Conservation (phyloP, 2,113 vertebrate species). For the Noctilio leporinus region DNA sequence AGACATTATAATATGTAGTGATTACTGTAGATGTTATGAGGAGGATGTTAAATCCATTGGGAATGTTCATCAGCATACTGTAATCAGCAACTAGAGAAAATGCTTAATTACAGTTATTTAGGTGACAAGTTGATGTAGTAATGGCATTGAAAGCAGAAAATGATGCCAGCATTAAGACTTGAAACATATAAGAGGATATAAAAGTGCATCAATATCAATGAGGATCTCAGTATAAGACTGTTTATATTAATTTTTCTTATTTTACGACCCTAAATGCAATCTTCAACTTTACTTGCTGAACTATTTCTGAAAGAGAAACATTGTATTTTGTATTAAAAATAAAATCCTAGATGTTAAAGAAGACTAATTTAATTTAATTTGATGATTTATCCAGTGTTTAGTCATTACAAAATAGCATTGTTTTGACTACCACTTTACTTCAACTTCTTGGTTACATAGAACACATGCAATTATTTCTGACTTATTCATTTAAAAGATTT, state of each 20-base stretch:
- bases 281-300: slow-evolving; percentile 53
- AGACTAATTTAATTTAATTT: background rate
- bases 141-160: slow-evolving; percentile 75
- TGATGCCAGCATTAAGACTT: slow-evolving; percentile 73
- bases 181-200: slow-evolving; percentile 64
- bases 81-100: slow-evolving; percentile 81
- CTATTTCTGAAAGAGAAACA: slow-evolving; percentile 21
- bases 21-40: slow-evolving; percentile 81
- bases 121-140: slow-evolving; percentile 80
- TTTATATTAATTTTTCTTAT: slow-evolving; percentile 69
- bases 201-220: slow-evolving; percentile 71
- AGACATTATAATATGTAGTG: slow-evolving; percentile 80
- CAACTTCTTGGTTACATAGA: background rate
- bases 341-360: background rate
- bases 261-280: slow-evolving; percentile 41
- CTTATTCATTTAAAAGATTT: too few relatives aligned
- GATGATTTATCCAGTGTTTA: background rate
- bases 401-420: background rate
- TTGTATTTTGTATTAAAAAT: background rate
- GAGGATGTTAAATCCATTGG: slow-evolving; percentile 78
- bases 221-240: slow-evolving; percentile 52
- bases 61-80: slow-evolving; percentile 82
- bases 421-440: background rate
- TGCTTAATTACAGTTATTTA: slow-evolving; percentile 84
- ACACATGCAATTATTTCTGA: background rate